Evolutionary conservation across 2,888 invertebrate genomes (phyloP).

Genomic region (Pseudolycoriella hygida): DNA sequence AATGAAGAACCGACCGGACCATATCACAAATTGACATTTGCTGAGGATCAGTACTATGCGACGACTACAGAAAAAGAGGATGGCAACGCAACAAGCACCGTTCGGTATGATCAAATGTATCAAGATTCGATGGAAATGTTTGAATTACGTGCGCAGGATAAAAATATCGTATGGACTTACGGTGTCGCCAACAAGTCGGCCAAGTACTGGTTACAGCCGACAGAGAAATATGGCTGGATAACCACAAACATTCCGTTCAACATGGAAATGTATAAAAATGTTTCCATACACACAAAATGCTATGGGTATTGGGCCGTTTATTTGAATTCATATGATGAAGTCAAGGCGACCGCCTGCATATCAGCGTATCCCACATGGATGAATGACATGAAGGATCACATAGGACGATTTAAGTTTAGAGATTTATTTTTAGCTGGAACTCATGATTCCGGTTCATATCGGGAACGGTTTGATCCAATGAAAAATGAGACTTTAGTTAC

Average conservation of each 20-base stretch:
- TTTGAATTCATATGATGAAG: constrained; percentile 18
- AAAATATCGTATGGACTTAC: constrained; percentile 12
- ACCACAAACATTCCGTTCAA: constrained; percentile 25
- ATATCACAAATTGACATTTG: neutral
- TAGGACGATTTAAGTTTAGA: constrained; percentile 31
- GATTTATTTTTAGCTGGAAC: constrained; percentile 50
- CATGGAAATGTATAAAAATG: constrained; percentile 18
- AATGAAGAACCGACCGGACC: constrained; percentile 17
- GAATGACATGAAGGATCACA: constrained; percentile 28
- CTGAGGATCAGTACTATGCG: neutral
- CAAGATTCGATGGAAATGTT: neutral
- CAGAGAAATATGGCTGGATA: constrained; percentile 19
- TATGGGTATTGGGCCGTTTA: constrained; percentile 29
- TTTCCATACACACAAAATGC: constrained; percentile 19
- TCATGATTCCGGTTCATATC: constrained; percentile 47
- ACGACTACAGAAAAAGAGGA: constrained; percentile 8
- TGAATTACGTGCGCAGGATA: neutral
- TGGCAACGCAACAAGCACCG: neutral
- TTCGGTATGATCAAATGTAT: neutral
- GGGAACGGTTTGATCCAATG: constrained; percentile 23
- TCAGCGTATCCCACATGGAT: constrained; percentile 39
- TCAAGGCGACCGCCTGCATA: constrained; percentile 30
- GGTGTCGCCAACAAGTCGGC: constrained; percentile 21
- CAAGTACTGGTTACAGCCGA: constrained; percentile 17
- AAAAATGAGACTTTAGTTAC: constrained; percentile 26